Percentiles rank a stretch among this genome's conserved stretches.
These are phyloP conservation scores for Melitaea cinxia DNA, from an alignment of 1,140 invertebrate species.

Conservation along the genomic window DNA sequence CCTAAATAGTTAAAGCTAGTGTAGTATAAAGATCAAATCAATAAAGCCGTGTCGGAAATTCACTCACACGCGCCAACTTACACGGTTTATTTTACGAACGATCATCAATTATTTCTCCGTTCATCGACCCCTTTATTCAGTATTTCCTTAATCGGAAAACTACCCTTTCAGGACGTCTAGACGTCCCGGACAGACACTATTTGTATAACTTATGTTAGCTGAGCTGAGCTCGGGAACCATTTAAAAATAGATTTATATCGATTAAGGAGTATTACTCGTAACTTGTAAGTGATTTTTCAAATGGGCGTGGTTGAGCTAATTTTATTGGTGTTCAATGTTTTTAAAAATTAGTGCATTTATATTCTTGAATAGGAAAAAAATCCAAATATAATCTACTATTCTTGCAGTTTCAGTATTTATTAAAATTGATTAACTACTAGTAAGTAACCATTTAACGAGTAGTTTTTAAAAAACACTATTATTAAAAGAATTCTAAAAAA, in stretches of 20 bases:
- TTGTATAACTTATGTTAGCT: constrained; percentile 39
- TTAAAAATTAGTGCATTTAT: too few relatives aligned
- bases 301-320: too few relatives aligned
- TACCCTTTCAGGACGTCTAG: constrained; percentile 34
- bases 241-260: constrained; percentile 20
- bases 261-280: not conserved
- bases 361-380: too few relatives aligned
- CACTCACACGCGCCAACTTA: not conserved
- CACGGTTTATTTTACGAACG: not conserved
- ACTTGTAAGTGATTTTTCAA: too few relatives aligned
- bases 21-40: not conserved
- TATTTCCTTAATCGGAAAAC: constrained; percentile 25
- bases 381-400: too few relatives aligned
- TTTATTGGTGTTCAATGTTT: too few relatives aligned
- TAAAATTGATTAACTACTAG: too few relatives aligned
- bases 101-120: constrained; percentile 1
- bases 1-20: too few relatives aligned
- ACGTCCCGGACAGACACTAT: constrained; percentile 38
- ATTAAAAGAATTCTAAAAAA: too few relatives aligned
- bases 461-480: too few relatives aligned
- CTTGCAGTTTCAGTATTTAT: too few relatives aligned
- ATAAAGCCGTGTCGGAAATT: not conserved
- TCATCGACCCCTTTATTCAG: constrained; percentile 16
- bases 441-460: too few relatives aligned
- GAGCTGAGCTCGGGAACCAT: not conserved